Base-by-base conservation (phyloP, 2,797 vertebrate species). In the Dromococcyx pavoninus region DNA sequence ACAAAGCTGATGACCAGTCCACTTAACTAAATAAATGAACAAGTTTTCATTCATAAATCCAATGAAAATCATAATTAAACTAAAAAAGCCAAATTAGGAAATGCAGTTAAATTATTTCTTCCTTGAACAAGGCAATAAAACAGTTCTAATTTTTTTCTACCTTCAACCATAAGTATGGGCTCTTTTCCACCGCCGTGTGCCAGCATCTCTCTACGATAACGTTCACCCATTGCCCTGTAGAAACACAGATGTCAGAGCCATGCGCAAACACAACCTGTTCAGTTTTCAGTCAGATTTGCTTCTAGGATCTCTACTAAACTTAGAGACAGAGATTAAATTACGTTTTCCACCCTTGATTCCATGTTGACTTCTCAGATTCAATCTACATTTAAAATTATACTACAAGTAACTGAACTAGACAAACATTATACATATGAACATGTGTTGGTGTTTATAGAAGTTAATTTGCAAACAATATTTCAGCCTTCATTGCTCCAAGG, bases 161-260 rank as follows among this genome's bases (percentile, higher is more conserved):
- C 99, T 99, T 99, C 98, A 73, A 99, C 98, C 99, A 99, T 99
- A 87, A 99, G 98, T 97, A 99, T 98, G 80, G 99, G 99, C 91
- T 99, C 99, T 96, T 98, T 99, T 87, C 98, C 98, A 87, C 99
- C 99, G 2, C 99, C 99, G 0, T 99, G 98, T 19, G 98, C 98
- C 97, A 99, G 97, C 99, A 99, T 99, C 98, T 99, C 99, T 94
- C 98, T 97, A 14, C 99, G 98, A 89, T 99, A 99, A 89, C 98
- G 99, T 86, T 99, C 99, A 39, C 99, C 99, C 85, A 99, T 99
- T n/a, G 98, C 98, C 98, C 99, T 99, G 96, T 75, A 89, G 95
- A 95, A 95, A 97, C n/a, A 97, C 28, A 97, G 62, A 50, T 94
- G 84, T 98, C 97, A 98, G 85, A 96, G 86, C 82, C 95, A 97